phyloP scores from a whole-genome alignment of 1,140 invertebrate genomes.

The Drosophila biarmipes region DNA sequence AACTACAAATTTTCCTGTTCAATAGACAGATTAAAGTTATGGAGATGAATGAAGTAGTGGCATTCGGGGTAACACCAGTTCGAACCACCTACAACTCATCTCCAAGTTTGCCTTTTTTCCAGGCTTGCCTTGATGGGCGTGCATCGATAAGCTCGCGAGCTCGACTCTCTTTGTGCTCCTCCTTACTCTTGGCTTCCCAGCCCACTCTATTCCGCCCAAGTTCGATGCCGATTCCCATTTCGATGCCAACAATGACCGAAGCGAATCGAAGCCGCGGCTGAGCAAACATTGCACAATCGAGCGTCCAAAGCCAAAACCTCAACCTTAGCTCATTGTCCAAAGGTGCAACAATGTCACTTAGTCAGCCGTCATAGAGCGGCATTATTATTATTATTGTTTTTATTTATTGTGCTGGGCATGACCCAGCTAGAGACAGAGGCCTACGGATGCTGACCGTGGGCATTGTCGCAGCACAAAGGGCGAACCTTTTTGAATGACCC shows the following conservation, averaged over 20 bases:
- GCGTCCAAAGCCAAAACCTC: neutral
- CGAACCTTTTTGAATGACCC: conserved; percentile 14
- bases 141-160: conserved; percentile 31
- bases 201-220: conserved; percentile 4
- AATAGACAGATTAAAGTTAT: too few species aligned
- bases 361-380: conserved; percentile 38
- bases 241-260: conserved; percentile 16
- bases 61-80: neutral
- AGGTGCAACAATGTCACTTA: conserved; percentile 64
- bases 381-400: conserved; percentile 43
- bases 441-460: conserved; percentile 21
- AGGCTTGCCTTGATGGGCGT: conserved; percentile 19
- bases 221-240: conserved; percentile 12
- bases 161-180: conserved; percentile 29
- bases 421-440: neutral
- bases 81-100: neutral
- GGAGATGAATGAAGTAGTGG: neutral
- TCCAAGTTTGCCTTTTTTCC: neutral
- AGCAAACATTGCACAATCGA: conserved; percentile 42
- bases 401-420: conserved; percentile 43
- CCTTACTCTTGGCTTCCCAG: neutral
- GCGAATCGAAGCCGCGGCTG: conserved; percentile 12
- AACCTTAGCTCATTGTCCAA: conserved; percentile 34
- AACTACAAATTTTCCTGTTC: too few species aligned
- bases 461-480: conserved; percentile 13